These are phyloP conservation scores for Synergus gifuensis DNA, from an alignment of 2,888 invertebrate genomes.

Conservation along the genomic window DNA sequence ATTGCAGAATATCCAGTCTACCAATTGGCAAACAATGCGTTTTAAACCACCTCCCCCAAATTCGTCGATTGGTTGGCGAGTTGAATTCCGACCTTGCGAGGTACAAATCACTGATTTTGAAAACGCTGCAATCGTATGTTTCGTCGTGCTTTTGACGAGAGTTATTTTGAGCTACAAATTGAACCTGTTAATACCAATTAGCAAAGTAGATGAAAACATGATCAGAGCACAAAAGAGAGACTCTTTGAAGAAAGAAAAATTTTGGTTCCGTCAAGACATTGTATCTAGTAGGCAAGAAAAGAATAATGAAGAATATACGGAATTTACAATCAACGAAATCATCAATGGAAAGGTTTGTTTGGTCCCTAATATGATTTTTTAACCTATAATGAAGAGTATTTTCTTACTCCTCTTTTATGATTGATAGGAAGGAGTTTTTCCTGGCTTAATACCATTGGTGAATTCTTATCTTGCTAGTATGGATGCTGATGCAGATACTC, in stretches of 20 bases:
- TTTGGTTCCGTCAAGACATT: slow-evolving; percentile 95
- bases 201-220: slow-evolving; percentile 99
- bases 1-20: slow-evolving; percentile 96
- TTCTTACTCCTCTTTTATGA: not conserved
- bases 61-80: slow-evolving; percentile 98
- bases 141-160: slow-evolving; percentile 96
- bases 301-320: slow-evolving; percentile 81
- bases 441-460: slow-evolving; percentile 96
- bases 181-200: slow-evolving; percentile 98
- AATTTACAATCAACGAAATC: slow-evolving; percentile 97
- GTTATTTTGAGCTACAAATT: slow-evolving; percentile 97
- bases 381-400: not conserved
- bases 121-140: slow-evolving; percentile 99
- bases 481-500: slow-evolving; percentile 99
- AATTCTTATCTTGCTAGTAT: slow-evolving; percentile 95
- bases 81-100: slow-evolving; percentile 99
- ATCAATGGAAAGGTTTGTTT: slow-evolving; percentile 91
- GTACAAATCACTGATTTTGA: slow-evolving; percentile 99
- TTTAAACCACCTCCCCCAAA: slow-evolving; percentile 99
- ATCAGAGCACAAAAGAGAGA: slow-evolving; percentile 94
- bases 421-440: slow-evolving; percentile 70
- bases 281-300: slow-evolving; percentile 79
- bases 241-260: slow-evolving; percentile 90
- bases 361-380: not conserved
- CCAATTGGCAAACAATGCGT: slow-evolving; percentile 99